These are phyloP conservation scores for Globodera rostochiensis DNA, from an alignment of 1,140 invertebrate genomes.

Conservation along the genomic window DNA sequence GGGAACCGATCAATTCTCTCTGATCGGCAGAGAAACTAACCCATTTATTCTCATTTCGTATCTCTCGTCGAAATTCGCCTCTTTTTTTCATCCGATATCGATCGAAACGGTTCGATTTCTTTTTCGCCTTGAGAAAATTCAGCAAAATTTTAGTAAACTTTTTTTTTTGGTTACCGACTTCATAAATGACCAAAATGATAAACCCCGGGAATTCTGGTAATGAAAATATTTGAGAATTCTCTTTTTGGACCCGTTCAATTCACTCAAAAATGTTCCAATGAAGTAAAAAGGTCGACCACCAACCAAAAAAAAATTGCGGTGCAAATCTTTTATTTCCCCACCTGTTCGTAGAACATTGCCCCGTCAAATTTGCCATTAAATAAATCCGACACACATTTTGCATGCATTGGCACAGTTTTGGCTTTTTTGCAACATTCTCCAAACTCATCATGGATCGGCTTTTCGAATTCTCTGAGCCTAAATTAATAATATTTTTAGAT, in stretches of 20 bases:
- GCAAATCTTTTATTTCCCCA: neutral
- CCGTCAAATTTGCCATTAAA: conserved; percentile 29
- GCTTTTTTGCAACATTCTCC: conserved; percentile 26
- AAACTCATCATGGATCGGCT: conserved; percentile 35
- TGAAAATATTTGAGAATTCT: too few species aligned
- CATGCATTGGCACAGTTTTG: conserved; percentile 33
- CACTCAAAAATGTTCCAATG: too few species aligned
- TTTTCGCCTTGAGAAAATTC: conserved; percentile 1
- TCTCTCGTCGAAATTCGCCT: conserved; percentile 4
- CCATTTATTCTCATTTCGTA: neutral
- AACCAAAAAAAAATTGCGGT: too few species aligned
- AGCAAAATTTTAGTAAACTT: too few species aligned
- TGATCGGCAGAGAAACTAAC: neutral
- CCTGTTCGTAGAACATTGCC: neutral
- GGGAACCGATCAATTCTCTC: neutral
- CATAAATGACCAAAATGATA: too few species aligned
- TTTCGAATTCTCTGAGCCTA: conserved; percentile 35
- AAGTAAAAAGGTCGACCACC: too few species aligned
- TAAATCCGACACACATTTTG: conserved; percentile 37
- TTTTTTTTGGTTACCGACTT: too few species aligned
- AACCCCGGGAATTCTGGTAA: too few species aligned
- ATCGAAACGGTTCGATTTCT: neutral
- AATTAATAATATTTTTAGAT: neutral
- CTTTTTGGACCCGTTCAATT: too few species aligned
- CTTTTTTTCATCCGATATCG: conserved; percentile 12